A percentile compares a stretch with the other conserved stretches of the same genome.
Evolutionary conservation across 2,797 vertebrate species (phyloP).

Genomic region (Scolopax bukidnonensis): DNA sequence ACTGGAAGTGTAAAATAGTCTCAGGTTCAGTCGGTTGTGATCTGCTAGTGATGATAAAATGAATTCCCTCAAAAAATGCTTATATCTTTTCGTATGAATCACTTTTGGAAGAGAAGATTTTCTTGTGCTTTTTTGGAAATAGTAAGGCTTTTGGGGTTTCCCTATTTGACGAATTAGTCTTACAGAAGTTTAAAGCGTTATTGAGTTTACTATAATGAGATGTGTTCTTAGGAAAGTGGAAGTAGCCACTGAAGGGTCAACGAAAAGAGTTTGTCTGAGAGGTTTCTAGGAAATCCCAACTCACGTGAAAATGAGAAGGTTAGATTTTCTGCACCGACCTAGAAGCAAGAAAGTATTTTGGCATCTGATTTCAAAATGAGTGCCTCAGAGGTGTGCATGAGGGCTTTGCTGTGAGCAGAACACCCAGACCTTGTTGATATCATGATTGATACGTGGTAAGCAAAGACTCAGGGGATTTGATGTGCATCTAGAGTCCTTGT

Average conservation of each 20-base stretch:
- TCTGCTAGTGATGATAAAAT: not conserved
- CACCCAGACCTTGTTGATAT: not conserved
- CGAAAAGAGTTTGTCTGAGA: not conserved
- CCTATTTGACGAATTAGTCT: not conserved
- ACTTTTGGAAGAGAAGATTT: not conserved
- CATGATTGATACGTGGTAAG: not conserved
- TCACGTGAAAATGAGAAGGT: not conserved
- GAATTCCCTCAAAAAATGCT: not conserved
- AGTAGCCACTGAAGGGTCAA: not conserved
- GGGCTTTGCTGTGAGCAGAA: slow-evolving; percentile 12
- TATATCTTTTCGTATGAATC: not conserved
- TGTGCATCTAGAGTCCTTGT: slow-evolving; percentile 28
- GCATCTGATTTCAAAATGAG: not conserved
- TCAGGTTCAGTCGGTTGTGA: not conserved
- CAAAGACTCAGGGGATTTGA: not conserved
- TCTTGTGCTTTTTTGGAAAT: not conserved
- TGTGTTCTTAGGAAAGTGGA: not conserved
- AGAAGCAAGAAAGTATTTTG: not conserved
- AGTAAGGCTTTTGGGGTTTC: not conserved
- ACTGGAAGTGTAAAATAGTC: not conserved
- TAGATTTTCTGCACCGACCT: not conserved
- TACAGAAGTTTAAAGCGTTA: not conserved
- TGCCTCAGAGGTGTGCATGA: not conserved
- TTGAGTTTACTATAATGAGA: not conserved
- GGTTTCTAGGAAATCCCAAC: not conserved